Conservation (phyloP, 2,888 invertebrate genomes). For the Anagyrus pseudococci region DNA sequence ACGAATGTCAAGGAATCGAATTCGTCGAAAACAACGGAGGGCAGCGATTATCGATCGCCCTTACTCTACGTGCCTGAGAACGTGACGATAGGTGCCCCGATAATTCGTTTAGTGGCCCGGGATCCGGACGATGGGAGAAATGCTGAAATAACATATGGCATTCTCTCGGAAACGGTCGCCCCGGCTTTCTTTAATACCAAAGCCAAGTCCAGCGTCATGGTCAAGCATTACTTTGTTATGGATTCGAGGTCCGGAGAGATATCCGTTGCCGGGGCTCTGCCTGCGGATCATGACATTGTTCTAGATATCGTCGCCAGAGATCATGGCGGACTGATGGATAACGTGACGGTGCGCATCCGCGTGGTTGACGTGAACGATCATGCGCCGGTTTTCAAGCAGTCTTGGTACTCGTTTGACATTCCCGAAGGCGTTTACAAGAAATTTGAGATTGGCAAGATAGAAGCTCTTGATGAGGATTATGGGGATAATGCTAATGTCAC, state of each 20-base stretch:
- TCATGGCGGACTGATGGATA: conserved; percentile 75
- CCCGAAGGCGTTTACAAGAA: conserved; percentile 79
- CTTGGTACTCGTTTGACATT: conserved; percentile 83
- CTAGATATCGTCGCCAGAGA: conserved; percentile 80
- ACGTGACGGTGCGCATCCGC: conserved; percentile 73
- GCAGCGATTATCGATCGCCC: conserved; percentile 62
- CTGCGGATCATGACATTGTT: conserved; percentile 77
- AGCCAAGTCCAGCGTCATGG: conserved; percentile 56
- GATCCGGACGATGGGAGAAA: conserved; percentile 78
- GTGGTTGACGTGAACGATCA: conserved; percentile 85
- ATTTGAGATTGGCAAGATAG: conserved; percentile 76
- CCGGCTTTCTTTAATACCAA: background rate
- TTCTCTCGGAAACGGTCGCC: conserved; percentile 65
- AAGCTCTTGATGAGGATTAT: conserved; percentile 81
- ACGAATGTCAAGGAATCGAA: background rate
- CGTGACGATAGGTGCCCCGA: conserved; percentile 72
- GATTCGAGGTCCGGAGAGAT: conserved; percentile 80
- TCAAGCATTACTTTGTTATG: conserved; percentile 75
- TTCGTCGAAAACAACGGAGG: conserved; percentile 11
- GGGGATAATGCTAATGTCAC: conserved; percentile 81
- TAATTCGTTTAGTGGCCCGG: conserved; percentile 74
- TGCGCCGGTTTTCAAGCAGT: conserved; percentile 80
- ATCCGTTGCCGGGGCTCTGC: conserved; percentile 73
- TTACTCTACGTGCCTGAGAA: conserved; percentile 77
- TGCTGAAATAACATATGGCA: conserved; percentile 75